Evolutionary conservation across 2,888 invertebrate genomes (phyloP), one percentile per base, ranked within the genome.

Genomic region (Drosophila kuntzei): DNA sequence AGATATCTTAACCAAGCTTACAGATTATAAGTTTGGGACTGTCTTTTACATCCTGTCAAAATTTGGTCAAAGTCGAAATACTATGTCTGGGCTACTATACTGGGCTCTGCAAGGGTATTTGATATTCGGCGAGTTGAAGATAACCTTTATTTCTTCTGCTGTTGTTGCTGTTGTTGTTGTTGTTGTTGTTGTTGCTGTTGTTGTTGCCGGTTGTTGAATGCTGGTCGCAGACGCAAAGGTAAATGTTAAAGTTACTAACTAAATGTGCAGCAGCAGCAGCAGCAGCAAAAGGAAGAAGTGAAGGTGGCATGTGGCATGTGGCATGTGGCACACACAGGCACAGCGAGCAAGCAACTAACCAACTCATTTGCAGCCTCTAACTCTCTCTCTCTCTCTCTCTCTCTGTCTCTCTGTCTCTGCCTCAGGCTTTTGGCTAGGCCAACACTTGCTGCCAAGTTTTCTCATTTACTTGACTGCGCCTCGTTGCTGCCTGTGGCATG

Each of bases 201-300:
- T 34, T 25, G 32, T 29, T 39, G 41, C n/a, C 27, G 44, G 11
- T 44, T 61, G 32, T 62, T 43, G 49, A 60, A 66, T 73, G 69
- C 65, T 69, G 68, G 51, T 32, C 58, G 44, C 72, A 72, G 66
- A 66, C 60, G 69, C 65, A 58, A 66, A 82, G 83, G 86, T 83
- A 82, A 86, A 83, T 78, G 78, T 71, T 74, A 77, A 81, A 82
- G 82, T 67, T 80, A 80, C 64, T 81, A 79, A 85, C 85, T 85
- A 74, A 73, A 69, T 76, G 62, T 71, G 67, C 37, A 65, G 62
- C 57, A 53, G 51, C 27, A 25, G 22, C 27, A 8, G 27, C 25
- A 8, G 27, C 8, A 0, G 27, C n/a, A 8, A 2, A 27, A 27
- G 27, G 32, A 0, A 1, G 9, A 27, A 11, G 14, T 7, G 34